phyloP scores from a whole-genome alignment of 2,888 invertebrate genomes.

The Hirtodrosophila cameraria region DNA sequence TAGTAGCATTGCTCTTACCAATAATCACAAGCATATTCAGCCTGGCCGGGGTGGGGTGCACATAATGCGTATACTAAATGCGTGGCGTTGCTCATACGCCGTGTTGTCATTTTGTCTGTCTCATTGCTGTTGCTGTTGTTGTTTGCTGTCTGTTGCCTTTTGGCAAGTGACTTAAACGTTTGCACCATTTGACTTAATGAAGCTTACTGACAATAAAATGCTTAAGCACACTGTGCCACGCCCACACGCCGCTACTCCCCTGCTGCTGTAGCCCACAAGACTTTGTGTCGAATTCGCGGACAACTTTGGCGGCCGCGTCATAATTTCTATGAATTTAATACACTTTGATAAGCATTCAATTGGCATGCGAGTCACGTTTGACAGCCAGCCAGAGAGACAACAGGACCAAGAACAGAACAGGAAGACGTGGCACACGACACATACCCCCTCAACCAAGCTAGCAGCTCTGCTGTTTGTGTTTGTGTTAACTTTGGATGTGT shows the following conservation, averaged over 20 bases:
- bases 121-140: conserved; percentile 6
- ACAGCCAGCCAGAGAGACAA: not conserved
- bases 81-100: conserved; percentile 42
- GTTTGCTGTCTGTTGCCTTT: conserved; percentile 3
- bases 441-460: not conserved
- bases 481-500: conserved; percentile 43
- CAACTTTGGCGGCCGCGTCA: conserved; percentile 66
- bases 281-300: conserved; percentile 48
- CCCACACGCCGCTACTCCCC: conserved; percentile 2
- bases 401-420: not conserved
- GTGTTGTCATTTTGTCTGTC: conserved; percentile 11
- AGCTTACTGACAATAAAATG: conserved; percentile 77
- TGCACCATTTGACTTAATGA: conserved; percentile 76
- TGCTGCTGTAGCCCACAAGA: conserved; percentile 9
- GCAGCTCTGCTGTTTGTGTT: conserved; percentile 43
- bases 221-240: conserved; percentile 65
- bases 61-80: conserved; percentile 54
- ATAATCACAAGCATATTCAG: not conserved
- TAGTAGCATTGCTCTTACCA: not conserved
- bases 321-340: conserved; percentile 76
- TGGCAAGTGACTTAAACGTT: conserved; percentile 57
- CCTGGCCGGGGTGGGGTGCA: conserved; percentile 15
- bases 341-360: conserved; percentile 74
- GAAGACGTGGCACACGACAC: not conserved
- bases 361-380: conserved; percentile 73